Evolutionary conservation across 2,888 invertebrate species (phyloP).

Genomic region (Limnephilus marmoratus): DNA sequence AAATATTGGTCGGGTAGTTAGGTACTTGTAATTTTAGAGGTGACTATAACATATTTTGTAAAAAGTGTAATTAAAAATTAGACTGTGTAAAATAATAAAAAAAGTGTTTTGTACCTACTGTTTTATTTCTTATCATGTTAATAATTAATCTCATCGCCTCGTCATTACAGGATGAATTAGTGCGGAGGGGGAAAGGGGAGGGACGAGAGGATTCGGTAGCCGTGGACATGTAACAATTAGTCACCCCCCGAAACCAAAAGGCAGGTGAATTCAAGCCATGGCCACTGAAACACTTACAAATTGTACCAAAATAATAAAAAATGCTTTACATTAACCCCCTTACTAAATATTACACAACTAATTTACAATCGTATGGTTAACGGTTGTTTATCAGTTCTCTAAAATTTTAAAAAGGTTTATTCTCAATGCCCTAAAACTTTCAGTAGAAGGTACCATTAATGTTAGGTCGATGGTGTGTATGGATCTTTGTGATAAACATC

Average conservation of each 20-base stretch:
- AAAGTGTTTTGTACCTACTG: neutral
- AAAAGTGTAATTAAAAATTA: neutral
- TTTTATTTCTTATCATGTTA: neutral
- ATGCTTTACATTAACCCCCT: neutral
- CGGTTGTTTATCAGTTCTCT: no score
- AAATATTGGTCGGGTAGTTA: no score
- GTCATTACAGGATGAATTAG: slow-evolving; percentile 55
- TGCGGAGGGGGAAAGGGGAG: slow-evolving; percentile 33
- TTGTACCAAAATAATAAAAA: neutral
- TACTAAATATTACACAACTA: neutral
- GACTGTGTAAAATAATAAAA: neutral
- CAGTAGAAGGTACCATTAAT: no score
- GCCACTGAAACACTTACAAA: neutral
- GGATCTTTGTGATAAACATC: no score
- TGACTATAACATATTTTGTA: neutral
- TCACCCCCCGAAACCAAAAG: slow-evolving; percentile 57
- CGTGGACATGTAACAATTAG: slow-evolving; percentile 63
- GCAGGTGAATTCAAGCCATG: neutral
- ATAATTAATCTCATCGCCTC: slow-evolving; percentile 63
- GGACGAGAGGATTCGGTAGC: slow-evolving; percentile 59
- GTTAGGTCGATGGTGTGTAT: no score
- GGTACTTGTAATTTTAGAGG: no score
- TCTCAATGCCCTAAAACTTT: no score
- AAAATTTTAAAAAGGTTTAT: no score
- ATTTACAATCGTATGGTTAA: no score